Conservation (phyloP, 2,888 invertebrate species). For the Sericinus montela region DNA sequence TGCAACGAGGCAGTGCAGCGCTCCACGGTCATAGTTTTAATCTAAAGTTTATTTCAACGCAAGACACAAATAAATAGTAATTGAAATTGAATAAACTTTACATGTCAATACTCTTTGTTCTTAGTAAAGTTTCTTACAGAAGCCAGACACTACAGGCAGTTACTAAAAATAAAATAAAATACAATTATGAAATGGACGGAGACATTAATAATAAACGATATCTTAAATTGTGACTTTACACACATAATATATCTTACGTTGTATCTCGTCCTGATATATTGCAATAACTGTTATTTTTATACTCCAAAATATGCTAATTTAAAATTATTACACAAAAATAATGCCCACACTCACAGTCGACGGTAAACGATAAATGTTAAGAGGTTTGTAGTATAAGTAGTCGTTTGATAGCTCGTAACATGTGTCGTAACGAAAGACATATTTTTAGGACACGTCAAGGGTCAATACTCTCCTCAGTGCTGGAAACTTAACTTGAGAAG, state of each 20-base stretch:
- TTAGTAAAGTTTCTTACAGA: neutral
- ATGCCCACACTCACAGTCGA: conserved; percentile 62
- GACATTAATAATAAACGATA: conserved; percentile 50
- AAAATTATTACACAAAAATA: conserved; percentile 46
- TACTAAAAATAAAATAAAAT: conserved; percentile 5
- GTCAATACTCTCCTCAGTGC: neutral
- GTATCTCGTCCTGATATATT: conserved; percentile 13
- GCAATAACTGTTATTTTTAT: conserved; percentile 25
- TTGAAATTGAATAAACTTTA: too few relatives aligned
- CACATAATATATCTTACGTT: conserved; percentile 27
- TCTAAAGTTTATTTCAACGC: too few relatives aligned
- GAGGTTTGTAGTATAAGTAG: conserved; percentile 1
- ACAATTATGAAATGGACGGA: conserved; percentile 55
- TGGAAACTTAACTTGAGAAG: neutral
- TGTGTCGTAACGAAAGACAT: too few relatives aligned
- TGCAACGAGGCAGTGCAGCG: too few relatives aligned
- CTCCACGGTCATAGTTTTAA: too few relatives aligned
- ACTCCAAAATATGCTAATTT: conserved; percentile 24
- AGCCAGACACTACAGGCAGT: conserved; percentile 7
- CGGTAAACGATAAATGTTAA: conserved; percentile 34
- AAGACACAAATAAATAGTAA: too few relatives aligned
- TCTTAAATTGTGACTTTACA: conserved; percentile 58
- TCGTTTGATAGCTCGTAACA: too few relatives aligned
- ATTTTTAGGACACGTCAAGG: too few relatives aligned
- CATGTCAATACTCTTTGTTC: too few relatives aligned